Percentiles rank a stretch among this genome's conserved stretches.
Conservation (phyloP, 1,140 invertebrate genomes). For the Bombus affinis region DNA sequence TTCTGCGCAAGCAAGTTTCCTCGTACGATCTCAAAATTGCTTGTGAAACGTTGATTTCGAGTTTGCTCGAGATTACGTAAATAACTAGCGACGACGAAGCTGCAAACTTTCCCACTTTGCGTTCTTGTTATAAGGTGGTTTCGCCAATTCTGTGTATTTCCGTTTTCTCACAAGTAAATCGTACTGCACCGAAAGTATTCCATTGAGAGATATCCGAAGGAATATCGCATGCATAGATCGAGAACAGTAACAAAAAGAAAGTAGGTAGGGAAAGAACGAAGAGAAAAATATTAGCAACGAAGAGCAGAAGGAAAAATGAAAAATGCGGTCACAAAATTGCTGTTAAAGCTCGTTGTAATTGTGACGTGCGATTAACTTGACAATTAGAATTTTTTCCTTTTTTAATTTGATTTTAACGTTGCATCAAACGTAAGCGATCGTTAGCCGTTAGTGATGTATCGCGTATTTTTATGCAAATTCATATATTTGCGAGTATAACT, state of each 20-base stretch:
- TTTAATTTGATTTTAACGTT: too few relatives aligned
- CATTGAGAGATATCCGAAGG: neutral
- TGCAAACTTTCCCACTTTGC: constrained; percentile 14
- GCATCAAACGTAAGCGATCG: too few relatives aligned
- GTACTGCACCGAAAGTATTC: neutral
- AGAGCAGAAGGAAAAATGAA: neutral
- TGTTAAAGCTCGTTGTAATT: neutral
- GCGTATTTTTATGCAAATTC: too few relatives aligned
- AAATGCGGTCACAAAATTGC: neutral
- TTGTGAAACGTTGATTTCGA: constrained; percentile 20
- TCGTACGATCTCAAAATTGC: constrained; percentile 2
- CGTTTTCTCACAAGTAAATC: neutral
- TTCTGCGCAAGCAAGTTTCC: neutral
- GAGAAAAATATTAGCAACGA: neutral
- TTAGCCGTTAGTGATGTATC: too few relatives aligned
- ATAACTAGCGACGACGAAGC: constrained; percentile 1
- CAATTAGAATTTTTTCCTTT: too few relatives aligned
- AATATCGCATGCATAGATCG: neutral
- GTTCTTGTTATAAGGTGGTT: neutral
- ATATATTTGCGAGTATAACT: too few relatives aligned
- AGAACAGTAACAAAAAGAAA: too few relatives aligned
- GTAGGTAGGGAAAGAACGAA: neutral
- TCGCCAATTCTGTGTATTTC: neutral
- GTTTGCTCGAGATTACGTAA: neutral
- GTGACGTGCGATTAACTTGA: too few relatives aligned